Evolutionary conservation across 2,113 vertebrate species (phyloP), one percentile per base, ranked within the genome.

Genomic region (Toxotes chatareus): DNA sequence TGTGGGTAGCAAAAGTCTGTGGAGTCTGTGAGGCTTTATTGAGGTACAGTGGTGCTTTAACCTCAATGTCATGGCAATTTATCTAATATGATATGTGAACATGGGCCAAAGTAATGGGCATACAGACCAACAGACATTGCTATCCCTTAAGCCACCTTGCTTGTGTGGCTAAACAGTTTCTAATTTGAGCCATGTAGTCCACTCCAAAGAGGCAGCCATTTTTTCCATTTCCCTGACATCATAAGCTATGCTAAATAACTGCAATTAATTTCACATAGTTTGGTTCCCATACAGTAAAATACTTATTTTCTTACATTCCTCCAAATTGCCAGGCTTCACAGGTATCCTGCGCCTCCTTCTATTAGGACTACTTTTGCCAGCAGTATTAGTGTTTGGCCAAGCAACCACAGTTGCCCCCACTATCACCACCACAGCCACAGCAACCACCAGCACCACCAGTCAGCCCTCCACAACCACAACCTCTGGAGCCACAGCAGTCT

Each of bases 291-390:
- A 7, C 6, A 66, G 11, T 78, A 14, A 82, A 63, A 44, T 53
- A 38, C 12, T 23, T 21, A 17, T 46, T 55, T 65, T 47, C 21
- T 10, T 55, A 6, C 66, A 40, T 5, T 88, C 12, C 84, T 80
- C 47, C 34, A 53, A 61, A 73, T 70, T 82, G 5, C 10, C 36
- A 76, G 56, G 42, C 57, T 77, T 61, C 79, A 53, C 57, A 87
- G 89, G 82, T 47, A 72, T 85, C 61, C 59, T 93, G 62, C 46
- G n/a, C 44, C 71, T 90, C 44, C 49, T 94, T 38, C 69, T 93
- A 3, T 53, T 92, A 16, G 92, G 93, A 87, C 66, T 93, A 10
- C 87, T 91, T 71, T 70, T 92, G 53, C 64, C 72, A 49, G 84
- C 73, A 84, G 47, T 75, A 57, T 85, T 78, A 64, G 76, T 79